Conservation (phyloP, 2,797 vertebrate genomes). For the Ceryle rudis region DNA sequence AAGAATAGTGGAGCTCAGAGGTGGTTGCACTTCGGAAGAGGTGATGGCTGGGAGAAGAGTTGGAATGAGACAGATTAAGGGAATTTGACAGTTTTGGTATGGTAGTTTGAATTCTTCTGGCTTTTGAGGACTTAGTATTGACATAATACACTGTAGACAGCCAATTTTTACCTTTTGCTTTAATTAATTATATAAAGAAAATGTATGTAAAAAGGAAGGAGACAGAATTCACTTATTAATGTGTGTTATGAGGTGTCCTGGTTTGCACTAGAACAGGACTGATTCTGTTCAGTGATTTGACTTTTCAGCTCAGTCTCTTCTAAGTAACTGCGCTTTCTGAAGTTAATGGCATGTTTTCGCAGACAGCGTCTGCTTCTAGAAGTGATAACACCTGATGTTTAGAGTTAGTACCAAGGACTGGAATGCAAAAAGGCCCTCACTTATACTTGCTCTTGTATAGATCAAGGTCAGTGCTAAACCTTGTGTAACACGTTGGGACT, state of each 20-base stretch:
- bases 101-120: background rate
- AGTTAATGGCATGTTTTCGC: background rate
- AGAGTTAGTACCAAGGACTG: background rate
- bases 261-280: background rate
- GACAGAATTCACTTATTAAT: background rate
- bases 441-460: background rate
- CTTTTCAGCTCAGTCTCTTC: background rate
- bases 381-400: background rate
- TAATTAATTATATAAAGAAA: background rate
- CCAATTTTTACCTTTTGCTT: background rate
- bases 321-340: background rate
- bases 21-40: slow-evolving; percentile 3
- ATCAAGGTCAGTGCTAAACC: background rate
- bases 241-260: background rate
- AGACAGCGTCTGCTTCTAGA: background rate
- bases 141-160: background rate
- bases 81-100: background rate
- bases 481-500: background rate
- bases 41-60: background rate
- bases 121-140: background rate
- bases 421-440: background rate
- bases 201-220: background rate
- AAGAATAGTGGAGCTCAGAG: background rate
- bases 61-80: background rate
- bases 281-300: background rate